phyloP scores from a whole-genome alignment of 1,140 invertebrate species.

The Solenopsis invicta region DNA sequence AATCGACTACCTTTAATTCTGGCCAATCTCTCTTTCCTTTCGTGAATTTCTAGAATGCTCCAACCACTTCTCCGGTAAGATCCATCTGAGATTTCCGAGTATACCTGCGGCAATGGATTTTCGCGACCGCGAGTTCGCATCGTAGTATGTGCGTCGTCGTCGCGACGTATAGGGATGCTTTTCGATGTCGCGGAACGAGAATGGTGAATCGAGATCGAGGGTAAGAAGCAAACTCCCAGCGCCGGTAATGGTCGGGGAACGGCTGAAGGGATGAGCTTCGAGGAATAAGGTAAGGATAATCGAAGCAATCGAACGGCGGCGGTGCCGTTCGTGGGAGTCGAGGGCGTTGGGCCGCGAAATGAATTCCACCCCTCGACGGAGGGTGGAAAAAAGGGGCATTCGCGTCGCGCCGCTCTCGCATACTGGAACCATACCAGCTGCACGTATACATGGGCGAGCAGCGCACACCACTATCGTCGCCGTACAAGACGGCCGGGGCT shows the following conservation, averaged over 20 bases:
- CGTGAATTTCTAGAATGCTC: background rate
- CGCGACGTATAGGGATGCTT: constrained; percentile 54
- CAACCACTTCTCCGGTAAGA: constrained; percentile 7
- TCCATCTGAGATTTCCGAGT: constrained; percentile 33
- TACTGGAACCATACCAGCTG: constrained; percentile 16
- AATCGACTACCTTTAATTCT: background rate
- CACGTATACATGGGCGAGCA: constrained; percentile 5
- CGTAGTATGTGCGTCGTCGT: constrained; percentile 15
- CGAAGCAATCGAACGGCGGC: constrained; percentile 83
- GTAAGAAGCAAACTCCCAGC: constrained; percentile 40
- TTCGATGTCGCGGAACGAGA: constrained; percentile 58
- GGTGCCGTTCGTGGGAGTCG: constrained; percentile 79
- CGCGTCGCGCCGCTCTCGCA: constrained; percentile 52
- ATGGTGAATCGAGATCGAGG: constrained; percentile 66
- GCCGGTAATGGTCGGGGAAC: constrained; percentile 45
- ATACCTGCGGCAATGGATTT: constrained; percentile 58
- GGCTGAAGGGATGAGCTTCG: constrained; percentile 69
- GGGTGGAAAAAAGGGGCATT: constrained; percentile 61
- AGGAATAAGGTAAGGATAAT: constrained; percentile 83
- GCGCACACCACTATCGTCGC: background rate
- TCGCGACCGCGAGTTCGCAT: background rate
- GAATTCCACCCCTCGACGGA: constrained; percentile 80
- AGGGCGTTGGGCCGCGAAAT: constrained; percentile 84
- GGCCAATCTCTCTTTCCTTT: background rate
- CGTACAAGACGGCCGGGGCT: constrained; percentile 69